These are phyloP conservation scores for Pteropus alecto DNA, from an alignment of 2,113 vertebrate species.

Conservation along the genomic window DNA sequence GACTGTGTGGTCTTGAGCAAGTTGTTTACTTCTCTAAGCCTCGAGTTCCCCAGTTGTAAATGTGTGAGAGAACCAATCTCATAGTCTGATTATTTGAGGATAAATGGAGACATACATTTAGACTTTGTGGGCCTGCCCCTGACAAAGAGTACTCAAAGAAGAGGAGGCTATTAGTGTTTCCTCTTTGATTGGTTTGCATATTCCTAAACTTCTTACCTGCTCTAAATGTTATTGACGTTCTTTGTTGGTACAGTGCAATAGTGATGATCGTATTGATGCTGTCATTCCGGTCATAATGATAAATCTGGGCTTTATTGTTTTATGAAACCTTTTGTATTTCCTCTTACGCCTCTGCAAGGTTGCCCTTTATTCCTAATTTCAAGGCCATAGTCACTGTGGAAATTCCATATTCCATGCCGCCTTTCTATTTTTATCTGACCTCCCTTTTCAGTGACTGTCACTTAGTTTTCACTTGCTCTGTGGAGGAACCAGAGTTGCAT, in stretches of 20 bases:
- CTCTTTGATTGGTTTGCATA: neutral
- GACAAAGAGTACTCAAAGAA: neutral
- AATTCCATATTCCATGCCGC: neutral
- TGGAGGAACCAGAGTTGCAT: neutral
- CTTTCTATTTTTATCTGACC: neutral
- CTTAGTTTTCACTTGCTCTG: neutral
- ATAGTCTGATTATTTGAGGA: neutral
- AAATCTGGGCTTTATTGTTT: neutral
- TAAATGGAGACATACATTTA: neutral
- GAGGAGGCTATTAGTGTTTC: neutral
- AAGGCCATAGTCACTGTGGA: conserved; percentile 1
- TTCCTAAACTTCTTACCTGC: neutral
- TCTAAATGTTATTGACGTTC: neutral
- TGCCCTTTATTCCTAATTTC: neutral
- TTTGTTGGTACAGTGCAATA: neutral
- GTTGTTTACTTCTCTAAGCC: neutral
- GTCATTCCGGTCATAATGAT: neutral
- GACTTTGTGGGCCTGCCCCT: neutral
- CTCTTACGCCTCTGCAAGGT: neutral
- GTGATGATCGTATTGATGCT: neutral
- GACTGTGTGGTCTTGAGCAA: neutral
- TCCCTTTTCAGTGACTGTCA: neutral
- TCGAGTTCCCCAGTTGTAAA: neutral
- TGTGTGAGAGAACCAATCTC: neutral
- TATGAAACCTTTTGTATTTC: neutral